Evolutionary conservation across 1,140 invertebrate species (phyloP).

Genomic region (Antheraea pernyi): DNA sequence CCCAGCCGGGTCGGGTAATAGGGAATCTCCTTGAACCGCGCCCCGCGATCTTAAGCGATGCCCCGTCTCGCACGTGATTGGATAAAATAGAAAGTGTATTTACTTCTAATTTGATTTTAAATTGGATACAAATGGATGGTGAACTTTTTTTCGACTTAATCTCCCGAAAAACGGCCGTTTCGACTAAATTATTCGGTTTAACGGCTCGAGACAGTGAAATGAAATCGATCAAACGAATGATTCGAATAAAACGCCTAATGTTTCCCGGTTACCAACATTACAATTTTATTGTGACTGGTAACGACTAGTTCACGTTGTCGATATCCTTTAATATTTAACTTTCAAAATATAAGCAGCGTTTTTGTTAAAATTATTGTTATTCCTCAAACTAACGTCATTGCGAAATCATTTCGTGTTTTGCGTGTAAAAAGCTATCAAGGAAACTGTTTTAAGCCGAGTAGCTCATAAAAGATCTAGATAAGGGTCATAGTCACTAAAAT

Average conservation of each 20-base stretch:
- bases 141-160: constrained; percentile 45
- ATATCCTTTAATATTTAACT: too few species aligned
- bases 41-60: constrained; percentile 34
- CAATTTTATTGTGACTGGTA: not conserved
- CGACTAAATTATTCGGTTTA: constrained; percentile 45
- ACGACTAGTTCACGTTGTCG: too few species aligned
- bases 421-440: too few species aligned
- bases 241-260: constrained; percentile 1
- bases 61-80: constrained; percentile 54
- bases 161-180: constrained; percentile 29
- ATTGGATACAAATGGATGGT: constrained; percentile 63
- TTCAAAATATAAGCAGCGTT: too few species aligned
- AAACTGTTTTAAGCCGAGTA: too few species aligned
- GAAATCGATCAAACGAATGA: constrained; percentile 36
- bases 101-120: constrained; percentile 70
- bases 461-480: too few species aligned
- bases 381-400: too few species aligned
- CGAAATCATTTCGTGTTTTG: too few species aligned
- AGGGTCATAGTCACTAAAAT: too few species aligned
- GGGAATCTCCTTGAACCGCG: constrained; percentile 45
- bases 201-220: constrained; percentile 35
- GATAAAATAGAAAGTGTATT: constrained; percentile 60
- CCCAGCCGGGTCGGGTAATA: constrained; percentile 45
- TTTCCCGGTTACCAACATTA: not conserved
- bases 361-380: too few species aligned